Base-by-base conservation (phyloP, 2,113 vertebrate genomes). In the Uria aalge region DNA sequence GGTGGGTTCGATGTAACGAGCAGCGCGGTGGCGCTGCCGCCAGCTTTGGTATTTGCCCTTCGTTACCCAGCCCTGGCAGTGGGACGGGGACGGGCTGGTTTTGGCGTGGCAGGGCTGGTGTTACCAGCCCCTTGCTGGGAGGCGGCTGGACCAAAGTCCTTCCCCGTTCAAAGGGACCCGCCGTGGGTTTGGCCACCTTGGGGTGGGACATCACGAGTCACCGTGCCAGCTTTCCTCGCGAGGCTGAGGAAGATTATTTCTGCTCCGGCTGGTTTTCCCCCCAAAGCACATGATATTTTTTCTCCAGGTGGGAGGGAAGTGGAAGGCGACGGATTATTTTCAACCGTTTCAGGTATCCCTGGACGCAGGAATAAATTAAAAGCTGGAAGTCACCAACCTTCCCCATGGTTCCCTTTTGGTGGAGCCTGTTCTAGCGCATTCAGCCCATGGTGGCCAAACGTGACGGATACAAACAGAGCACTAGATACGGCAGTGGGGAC, bases 151-250 rank as follows among this genome's bases (percentile, higher is more conserved):
- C n/a, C 47, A n/a, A 92, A 88, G 53, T 76, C 66, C 48, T 90
- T 47, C 48, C 62, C 56, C 5, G 0, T 29, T 26, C 62, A 2
- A 53, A 75, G 34, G 36, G 40, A 64, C 26, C 38, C 27, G 7
- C 19, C 2, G 6, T 8, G 24, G 45, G 34, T 48, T 69, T 0
- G 2, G n/a, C 27, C 34, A 15, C 29, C 63, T 69, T 1, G 0
- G 40, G 43, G 50, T 0, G 1, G 24, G 62, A 40, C 63, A 21
- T 40, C 62, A 23, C 0, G 1, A 59, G 60, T 16, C 47, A 19
- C 23, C 24, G 6, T 16, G 15, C 29, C 74, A 45, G 22, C 43
- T 72, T 24, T 38, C 47, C 67, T 53, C 11, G 12, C 0, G 2
- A 52, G 45, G 55, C 12, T 15, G 60, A 27, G 87, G 75, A 74